Conservation (phyloP, 2,113 vertebrate species). For the Andinoacara biseriatus region DNA sequence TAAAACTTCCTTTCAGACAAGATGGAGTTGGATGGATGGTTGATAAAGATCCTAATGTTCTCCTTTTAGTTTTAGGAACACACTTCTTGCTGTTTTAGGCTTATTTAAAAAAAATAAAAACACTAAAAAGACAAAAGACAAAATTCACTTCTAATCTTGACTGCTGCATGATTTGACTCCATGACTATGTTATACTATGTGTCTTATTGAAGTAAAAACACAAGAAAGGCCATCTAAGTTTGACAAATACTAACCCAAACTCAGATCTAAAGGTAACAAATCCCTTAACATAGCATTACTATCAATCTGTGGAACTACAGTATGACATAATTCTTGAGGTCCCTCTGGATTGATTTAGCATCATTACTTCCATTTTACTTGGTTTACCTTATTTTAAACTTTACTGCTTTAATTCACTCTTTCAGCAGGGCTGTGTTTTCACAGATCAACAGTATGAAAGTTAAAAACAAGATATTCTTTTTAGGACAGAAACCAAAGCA, state of each 20-base stretch:
- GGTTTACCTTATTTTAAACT: neutral
- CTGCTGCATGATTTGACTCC: neutral
- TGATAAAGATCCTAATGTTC: neutral
- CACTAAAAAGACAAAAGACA: too few relatives aligned
- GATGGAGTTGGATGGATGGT: neutral
- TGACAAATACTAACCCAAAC: neutral
- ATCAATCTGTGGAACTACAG: neutral
- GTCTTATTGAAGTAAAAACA: neutral
- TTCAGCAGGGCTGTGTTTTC: neutral
- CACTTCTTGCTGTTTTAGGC: too few relatives aligned
- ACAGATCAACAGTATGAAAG: neutral
- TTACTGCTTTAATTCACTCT: neutral
- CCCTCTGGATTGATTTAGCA: neutral
- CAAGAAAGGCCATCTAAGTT: neutral
- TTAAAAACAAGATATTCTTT: neutral
- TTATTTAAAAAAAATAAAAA: too few relatives aligned
- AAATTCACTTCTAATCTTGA: neutral
- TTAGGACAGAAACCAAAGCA: neutral
- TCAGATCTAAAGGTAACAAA: neutral
- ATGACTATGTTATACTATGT: neutral
- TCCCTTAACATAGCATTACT: neutral
- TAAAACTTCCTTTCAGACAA: neutral
- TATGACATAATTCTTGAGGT: neutral
- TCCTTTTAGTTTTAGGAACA: neutral
- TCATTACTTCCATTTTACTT: neutral